Base-by-base conservation (phyloP, 2,797 vertebrate genomes). In the Pteropus rufus region DNA sequence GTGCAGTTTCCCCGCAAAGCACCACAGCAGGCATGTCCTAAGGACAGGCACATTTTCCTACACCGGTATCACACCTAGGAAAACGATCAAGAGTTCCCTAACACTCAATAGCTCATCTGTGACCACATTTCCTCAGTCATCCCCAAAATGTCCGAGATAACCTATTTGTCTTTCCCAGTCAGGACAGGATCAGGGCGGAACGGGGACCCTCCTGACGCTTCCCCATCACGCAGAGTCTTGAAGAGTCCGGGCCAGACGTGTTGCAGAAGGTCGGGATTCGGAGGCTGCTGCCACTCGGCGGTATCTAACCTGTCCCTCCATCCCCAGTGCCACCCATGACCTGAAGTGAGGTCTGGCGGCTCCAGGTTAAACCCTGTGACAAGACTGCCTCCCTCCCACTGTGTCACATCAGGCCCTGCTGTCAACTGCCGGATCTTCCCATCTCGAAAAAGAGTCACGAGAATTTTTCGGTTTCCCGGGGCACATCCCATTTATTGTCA, bases 311-410 rank as follows among this genome's bases (percentile, higher is more conserved):
- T 41, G 4, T 34, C 26, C 29, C 16, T 69, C n/a, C 6, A 7
- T 49, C 56, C n/a, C 1, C 0, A 10, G 1, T 41, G 62, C n/a
- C 24, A 21, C 34, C 52, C 10, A 0, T 31, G 52, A 79, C 26
- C 54, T 46, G 58, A 29, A 31, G 44, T 1, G 14, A 5, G 4
- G 23, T 26, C 26, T 2, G 7, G 62, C 31, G n/a, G 15, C 34
- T 44, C 10, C 34, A n/a, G 49, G 14, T 39, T 46, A 60, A 91
- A 49, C 39, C 41, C 26, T 58, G 24, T 4, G 5, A 31, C 24
- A 5, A 72, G 24, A 46, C 8, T 6, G 9, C 34, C 10, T 4
- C 7, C 34, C 10, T 21, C 26, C 26, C 36, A 0, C 34, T 8
- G 21, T 5, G n/a, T 15, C 39, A 1, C 29, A 1, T 2, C 5